Evolutionary conservation across 2,888 invertebrate species (phyloP).

Genomic region (Odontocolon sp.): DNA sequence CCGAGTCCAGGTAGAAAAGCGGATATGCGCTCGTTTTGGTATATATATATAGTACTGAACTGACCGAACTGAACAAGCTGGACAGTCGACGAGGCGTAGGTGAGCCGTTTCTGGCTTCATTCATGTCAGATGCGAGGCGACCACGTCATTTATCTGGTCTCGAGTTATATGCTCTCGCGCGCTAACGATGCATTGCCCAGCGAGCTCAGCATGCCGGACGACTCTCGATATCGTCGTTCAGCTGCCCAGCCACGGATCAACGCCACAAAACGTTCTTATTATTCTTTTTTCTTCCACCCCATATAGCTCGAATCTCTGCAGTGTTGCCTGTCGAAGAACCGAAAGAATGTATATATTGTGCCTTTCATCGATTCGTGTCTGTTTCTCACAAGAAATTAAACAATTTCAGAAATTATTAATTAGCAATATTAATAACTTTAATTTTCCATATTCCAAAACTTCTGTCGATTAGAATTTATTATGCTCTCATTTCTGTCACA

Average conservation of each 20-base stretch:
- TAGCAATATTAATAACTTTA: not conserved
- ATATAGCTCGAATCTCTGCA: conserved; percentile 4
- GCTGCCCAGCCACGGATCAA: conserved; percentile 51
- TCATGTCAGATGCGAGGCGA: conserved; percentile 78
- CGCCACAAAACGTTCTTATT: conserved; percentile 48
- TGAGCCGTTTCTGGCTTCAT: conserved; percentile 76
- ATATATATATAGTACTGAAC: conserved; percentile 33
- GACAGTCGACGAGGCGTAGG: conserved; percentile 61
- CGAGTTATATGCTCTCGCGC: conserved; percentile 67
- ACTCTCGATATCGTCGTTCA: conserved; percentile 56
- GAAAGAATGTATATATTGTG: conserved; percentile 25
- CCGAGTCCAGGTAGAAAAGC: conserved; percentile 30
- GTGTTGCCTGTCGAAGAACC: conserved; percentile 24
- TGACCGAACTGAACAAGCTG: conserved; percentile 20
- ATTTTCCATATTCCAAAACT: too few species aligned
- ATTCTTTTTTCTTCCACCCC: conserved; percentile 24
- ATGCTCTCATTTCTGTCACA: too few species aligned
- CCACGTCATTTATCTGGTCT: conserved; percentile 77
- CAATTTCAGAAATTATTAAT: not conserved
- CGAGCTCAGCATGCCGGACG: conserved; percentile 51
- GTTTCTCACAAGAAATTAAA: not conserved
- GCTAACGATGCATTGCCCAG: conserved; percentile 77
- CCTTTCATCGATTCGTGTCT: not conserved
- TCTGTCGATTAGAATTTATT: too few species aligned
- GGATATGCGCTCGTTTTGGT: conserved; percentile 29